Evolutionary conservation across 2,888 invertebrate genomes (phyloP).

Genomic region (Drosophila nigricruria): DNA sequence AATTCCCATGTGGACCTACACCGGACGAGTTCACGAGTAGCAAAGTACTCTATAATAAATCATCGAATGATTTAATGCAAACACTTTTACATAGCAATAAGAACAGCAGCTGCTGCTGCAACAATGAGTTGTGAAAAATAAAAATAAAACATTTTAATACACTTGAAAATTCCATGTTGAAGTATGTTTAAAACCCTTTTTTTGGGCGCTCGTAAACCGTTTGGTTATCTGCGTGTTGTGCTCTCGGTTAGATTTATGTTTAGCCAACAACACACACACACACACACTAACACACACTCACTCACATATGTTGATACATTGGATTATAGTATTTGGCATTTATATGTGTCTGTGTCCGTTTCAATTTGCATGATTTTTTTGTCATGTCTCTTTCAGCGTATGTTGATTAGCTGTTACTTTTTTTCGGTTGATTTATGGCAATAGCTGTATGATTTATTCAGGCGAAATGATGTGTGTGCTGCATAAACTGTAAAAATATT

Average conservation of each 20-base stretch:
- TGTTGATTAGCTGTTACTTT: conserved; percentile 59
- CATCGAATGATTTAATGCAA: conserved; percentile 69
- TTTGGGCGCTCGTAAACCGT: conserved; percentile 69
- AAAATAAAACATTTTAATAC: conserved; percentile 52
- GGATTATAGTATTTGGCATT: conserved; percentile 34
- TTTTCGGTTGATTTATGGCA: conserved; percentile 28
- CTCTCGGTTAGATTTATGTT: conserved; percentile 64
- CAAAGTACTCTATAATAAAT: conserved; percentile 57
- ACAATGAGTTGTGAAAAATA: background rate
- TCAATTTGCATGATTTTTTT: conserved; percentile 56
- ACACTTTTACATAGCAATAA: conserved; percentile 20
- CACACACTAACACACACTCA: background rate
- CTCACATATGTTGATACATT: conserved; percentile 8
- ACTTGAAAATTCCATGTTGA: conserved; percentile 43
- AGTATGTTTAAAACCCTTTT: conserved; percentile 65
- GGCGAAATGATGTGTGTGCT: background rate
- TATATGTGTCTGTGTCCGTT: conserved; percentile 29
- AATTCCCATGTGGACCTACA: conserved; percentile 6
- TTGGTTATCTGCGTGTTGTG: conserved; percentile 49
- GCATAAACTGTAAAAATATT: background rate
- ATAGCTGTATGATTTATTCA: conserved; percentile 28
- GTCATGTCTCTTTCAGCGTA: conserved; percentile 17
- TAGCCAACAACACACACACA: conserved; percentile 15
- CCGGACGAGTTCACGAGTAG: background rate
- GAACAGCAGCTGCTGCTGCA: background rate